phyloP scores from a whole-genome alignment of 2,113 vertebrate species.

The Chaenocephalus aceratus region DNA sequence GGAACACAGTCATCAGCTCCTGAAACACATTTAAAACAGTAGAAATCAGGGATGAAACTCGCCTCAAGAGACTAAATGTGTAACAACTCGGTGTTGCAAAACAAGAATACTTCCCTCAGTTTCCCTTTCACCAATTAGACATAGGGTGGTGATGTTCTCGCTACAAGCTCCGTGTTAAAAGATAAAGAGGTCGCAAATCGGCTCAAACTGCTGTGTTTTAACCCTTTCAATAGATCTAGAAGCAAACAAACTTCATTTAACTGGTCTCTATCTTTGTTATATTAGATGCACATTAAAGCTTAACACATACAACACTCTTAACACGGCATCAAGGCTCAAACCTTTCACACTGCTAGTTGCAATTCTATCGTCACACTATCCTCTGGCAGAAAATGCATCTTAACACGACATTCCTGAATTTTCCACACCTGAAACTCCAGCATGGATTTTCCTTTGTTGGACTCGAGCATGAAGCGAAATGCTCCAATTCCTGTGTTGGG shows the following conservation, averaged over 20 bases:
- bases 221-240: too few species aligned
- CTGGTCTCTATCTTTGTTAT: background rate
- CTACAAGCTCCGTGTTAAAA: background rate
- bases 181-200: slow-evolving; percentile 19
- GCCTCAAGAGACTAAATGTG: background rate
- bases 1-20: slow-evolving; percentile 99
- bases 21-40: slow-evolving; percentile 58
- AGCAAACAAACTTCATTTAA: background rate
- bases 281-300: background rate
- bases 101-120: background rate
- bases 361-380: background rate
- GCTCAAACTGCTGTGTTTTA: background rate
- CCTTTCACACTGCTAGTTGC: background rate
- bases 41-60: background rate
- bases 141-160: background rate
- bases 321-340: background rate
- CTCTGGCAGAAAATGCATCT: background rate
- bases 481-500: slow-evolving; percentile 97
- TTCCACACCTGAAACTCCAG: slow-evolving; percentile 95
- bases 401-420: slow-evolving; percentile 3
- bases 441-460: slow-evolving; percentile 99
- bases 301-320: background rate
- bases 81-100: background rate
- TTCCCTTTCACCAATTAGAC: background rate
- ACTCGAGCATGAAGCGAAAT: slow-evolving; percentile 98